Base-by-base conservation (phyloP, 2,888 invertebrate genomes). In the Tuberolachnus salignus region DNA sequence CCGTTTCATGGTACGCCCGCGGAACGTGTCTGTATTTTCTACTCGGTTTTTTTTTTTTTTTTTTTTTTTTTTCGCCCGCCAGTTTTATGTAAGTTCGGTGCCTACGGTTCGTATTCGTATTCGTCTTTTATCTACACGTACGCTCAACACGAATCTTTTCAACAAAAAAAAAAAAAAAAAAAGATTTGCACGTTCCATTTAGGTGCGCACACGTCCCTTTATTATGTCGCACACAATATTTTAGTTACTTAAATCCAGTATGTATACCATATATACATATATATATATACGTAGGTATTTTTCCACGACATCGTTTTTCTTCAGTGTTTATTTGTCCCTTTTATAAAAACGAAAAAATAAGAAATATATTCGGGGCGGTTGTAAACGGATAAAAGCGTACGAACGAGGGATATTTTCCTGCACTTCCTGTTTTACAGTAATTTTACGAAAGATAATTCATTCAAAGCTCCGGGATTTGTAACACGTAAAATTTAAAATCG, bases 111-210 rank as follows among this genome's bases (percentile, higher is more conserved):
- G 34, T 34, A 34, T 34, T 46, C 44, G 44, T n/a, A 59, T 59
- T 71, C 46, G 57, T 59, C 46, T 71, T 71, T 71, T 57, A 44
- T 57, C 46, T 46, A n/a, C 57, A 57, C 70, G 53, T 11, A 26
- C n/a, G 42, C 13, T 16, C 16, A 16, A n/a, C n/a, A 26, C n/a
- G 13, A 71, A 6, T 59, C 23, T 71, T 71, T 46, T 59, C 71
- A 46, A n/a, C n/a, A n/a, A n/a, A n/a, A n/a, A n/a, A n/a, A n/a
- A n/a, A n/a, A n/a, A n/a, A n/a, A n/a, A n/a, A 70, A 55, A 34
- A 34, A 34, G 42, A 70, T 70, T 71, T 70, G 3, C 21, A 26
- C 26, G 23, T 55, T 44, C 42, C 51, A 51, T 19, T 34, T 69
- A 34, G 34, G 34, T 34, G 34, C 6, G 16, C 21, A 11, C 51